A percentile compares a stretch with the other conserved stretches of the same genome.
phyloP scores from a whole-genome alignment of 2,888 invertebrate genomes.

The Rhagium mordax region DNA sequence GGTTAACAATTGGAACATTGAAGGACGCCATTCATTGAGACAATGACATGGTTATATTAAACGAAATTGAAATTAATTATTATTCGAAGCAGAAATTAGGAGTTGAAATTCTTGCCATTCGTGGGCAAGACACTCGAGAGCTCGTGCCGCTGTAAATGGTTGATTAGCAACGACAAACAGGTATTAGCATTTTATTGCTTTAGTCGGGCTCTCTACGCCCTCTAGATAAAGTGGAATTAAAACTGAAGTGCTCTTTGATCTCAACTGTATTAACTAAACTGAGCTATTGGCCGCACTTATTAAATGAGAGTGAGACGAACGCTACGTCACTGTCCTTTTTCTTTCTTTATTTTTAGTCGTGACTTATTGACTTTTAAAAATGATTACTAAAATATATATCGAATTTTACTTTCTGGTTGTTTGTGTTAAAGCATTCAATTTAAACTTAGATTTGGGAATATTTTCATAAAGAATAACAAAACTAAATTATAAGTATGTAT shows the following conservation, averaged over 20 bases:
- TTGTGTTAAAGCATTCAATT: slow-evolving; percentile 52
- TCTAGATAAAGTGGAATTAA: slow-evolving; percentile 75
- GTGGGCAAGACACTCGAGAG: slow-evolving; percentile 48
- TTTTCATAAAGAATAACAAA: slow-evolving; percentile 43
- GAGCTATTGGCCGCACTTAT: slow-evolving; percentile 69
- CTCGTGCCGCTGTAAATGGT: slow-evolving; percentile 66
- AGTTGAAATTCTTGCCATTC: slow-evolving; percentile 40
- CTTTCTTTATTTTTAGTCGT: slow-evolving; percentile 44
- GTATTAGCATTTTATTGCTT: slow-evolving; percentile 82
- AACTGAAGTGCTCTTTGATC: slow-evolving; percentile 73
- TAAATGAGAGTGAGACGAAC: slow-evolving; percentile 66
- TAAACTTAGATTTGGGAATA: slow-evolving; percentile 56
- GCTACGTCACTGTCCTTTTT: slow-evolving; percentile 41
- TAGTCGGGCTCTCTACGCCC: slow-evolving; percentile 70
- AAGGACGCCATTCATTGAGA: not conserved
- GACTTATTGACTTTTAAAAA: slow-evolving; percentile 66
- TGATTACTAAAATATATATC: slow-evolving; percentile 54
- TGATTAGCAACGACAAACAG: slow-evolving; percentile 80
- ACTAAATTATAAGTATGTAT: slow-evolving; percentile 48
- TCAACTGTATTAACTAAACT: slow-evolving; percentile 70
- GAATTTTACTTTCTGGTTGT: not conserved
- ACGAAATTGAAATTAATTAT: slow-evolving; percentile 51
- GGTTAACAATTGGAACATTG: not conserved
- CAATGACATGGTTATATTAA: slow-evolving; percentile 35
- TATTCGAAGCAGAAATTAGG: slow-evolving; percentile 48